phyloP scores from a whole-genome alignment of 2,888 invertebrate genomes.

The Sialis lutaria region DNA sequence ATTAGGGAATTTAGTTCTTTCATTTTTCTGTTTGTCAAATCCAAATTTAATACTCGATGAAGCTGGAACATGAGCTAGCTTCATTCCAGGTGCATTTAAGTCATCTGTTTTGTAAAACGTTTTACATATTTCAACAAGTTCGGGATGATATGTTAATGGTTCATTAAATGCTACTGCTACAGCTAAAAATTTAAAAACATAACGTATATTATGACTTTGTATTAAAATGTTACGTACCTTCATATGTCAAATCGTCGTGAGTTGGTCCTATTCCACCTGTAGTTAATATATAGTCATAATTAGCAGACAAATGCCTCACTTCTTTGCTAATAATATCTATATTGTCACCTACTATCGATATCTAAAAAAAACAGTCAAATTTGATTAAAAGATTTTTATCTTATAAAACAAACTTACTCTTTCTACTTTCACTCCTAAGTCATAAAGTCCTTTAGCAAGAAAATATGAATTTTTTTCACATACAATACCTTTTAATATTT shows the following conservation, averaged over 20 bases:
- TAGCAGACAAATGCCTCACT: constrained; percentile 37
- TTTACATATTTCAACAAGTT: constrained; percentile 26
- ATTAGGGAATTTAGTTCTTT: constrained; percentile 24
- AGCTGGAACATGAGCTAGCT: constrained; percentile 25
- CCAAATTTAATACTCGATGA: constrained; percentile 27
- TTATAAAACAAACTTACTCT: constrained; percentile 22
- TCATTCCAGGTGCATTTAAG: constrained; percentile 23
- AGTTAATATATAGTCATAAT: constrained; percentile 49
- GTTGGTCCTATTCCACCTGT: constrained; percentile 65
- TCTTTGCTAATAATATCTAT: constrained; percentile 43
- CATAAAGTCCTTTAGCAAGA: constrained; percentile 38
- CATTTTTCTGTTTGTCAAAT: constrained; percentile 15
- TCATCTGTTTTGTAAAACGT: constrained; percentile 25
- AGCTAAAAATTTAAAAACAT: constrained; percentile 19
- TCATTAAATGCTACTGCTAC: constrained; percentile 35
- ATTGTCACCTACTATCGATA: constrained; percentile 49
- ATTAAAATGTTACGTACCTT: constrained; percentile 26
- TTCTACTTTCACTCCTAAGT: constrained; percentile 41
- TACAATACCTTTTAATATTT: constrained; percentile 54
- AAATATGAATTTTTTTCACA: constrained; percentile 50
- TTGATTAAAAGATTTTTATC: constrained; percentile 4
- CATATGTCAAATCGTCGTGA: constrained; percentile 60
- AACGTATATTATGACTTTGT: no score
- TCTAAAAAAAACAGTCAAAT: constrained; percentile 22
- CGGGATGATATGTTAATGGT: constrained; percentile 25